Evolutionary conservation across 92 coral and sea anemone genomes (phyloP), one percentile per base, ranked within the genome.

Genomic region (Heteractis magnifica): DNA sequence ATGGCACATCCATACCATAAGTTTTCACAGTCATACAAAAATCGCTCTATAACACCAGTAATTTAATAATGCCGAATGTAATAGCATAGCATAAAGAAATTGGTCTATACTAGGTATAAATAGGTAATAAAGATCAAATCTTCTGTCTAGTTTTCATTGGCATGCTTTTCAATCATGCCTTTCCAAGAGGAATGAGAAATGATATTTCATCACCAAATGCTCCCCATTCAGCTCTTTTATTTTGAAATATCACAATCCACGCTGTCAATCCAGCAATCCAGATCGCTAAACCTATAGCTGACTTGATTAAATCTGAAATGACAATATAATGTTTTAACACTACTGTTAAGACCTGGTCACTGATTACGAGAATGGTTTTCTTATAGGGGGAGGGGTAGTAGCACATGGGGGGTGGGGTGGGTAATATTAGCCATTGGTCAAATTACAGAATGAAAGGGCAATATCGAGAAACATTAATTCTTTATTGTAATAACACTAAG

Each of bases 191-290:
- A 81, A 96, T 94, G 49, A 96, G 94, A 85, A 96, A 94, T 50
- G 99, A 96, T 19, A 96, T 88, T 23, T 49, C 81, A 87, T 96
- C 99, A 64, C 98, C 99, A 76, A 90, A 78, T 58, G 74, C 93
- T 83, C 95, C 99, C 99, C 99, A 96, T 77, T 91, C 87, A 77
- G 99, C 98, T 72, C 99, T 81, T 77, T 89, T 92, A 49, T 88
- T 94, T 85, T 94, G 99, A 85, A 92, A 96, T 7, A 89, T 81
- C 26, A 85, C 75, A 72, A 96, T 92, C 99, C 99, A 96, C 16
- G 93, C 75, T 10, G 94, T 86, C 55, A 96, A 83, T 60, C 96
- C 99, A 87, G 90, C 93, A 78, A 93, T 89, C 98, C 99, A 96
- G 51, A 94, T 91, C 53, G 89, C 56, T 81, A 96, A 90, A 64